Evolutionary conservation across 1,140 invertebrate species (phyloP), one percentile per base, ranked within the genome.

Genomic region (Bombyx mandarina): DNA sequence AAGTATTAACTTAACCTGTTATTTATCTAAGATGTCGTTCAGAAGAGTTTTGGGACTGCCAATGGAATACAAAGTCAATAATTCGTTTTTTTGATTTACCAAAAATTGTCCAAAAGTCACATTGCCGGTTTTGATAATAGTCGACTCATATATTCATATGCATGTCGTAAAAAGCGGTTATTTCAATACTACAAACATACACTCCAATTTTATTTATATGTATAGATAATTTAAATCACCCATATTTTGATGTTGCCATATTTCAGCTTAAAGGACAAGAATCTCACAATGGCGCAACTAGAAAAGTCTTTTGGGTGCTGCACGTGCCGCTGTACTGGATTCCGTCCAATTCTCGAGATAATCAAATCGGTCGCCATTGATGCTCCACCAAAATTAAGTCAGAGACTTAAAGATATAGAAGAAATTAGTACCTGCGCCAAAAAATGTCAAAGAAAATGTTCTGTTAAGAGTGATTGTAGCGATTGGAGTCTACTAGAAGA

Each of bases 311-410:
- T 95, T 67, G 94, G 92, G 8, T 93, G 95, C 59, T 97, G 96
- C 74, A 91, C 97, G 7, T 97, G 96, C 58, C 90, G 96, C 7
- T 97, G 96, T 77, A 97, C 96, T 0, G 96, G 96, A 0, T 97
- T 96, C 72, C 86, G 96, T 49, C 93, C 95, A 1, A 97, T 97
- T 66, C 78, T 97, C 53, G 93, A 96, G 57, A 90, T 94, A 8
- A 94, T 96, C 74, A 96, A 96, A 79, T 91, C 93, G 2, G 92
- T 94, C 58, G 91, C 92, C 1, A 76, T 67, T 1, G 93, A 95
- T 69, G 90, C 91, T 1, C 71, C 79, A 26, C 71, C 82, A 1
- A 61, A 89, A 18, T 69, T 90, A 35, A 75, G 88, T 26, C 69
- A 88, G 9, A 83, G 78, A 46, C 84, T 90, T 49, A 85, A 82